A percentile compares a stretch with the other conserved stretches of the same genome.
These are phyloP conservation scores for Eublepharis macularius DNA, from an alignment of 2,113 vertebrate genomes.

Conservation along the genomic window DNA sequence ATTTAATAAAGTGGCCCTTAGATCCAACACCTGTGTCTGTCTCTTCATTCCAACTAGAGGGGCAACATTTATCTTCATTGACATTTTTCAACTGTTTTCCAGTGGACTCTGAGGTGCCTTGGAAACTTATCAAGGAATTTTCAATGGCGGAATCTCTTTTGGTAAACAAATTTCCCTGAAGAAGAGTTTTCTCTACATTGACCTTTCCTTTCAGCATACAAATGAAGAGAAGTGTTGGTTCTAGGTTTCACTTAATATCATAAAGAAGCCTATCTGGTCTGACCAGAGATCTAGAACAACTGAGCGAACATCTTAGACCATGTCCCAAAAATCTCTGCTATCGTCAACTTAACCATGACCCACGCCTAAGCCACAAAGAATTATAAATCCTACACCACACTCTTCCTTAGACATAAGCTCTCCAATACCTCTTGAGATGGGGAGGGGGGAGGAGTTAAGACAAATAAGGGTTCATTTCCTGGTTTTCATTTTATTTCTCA, in stretches of 20 bases:
- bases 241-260: neutral
- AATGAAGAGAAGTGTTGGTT: neutral
- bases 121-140: neutral
- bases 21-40: too few species aligned
- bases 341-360: too few species aligned
- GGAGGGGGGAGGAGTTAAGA: too few species aligned
- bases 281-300: neutral
- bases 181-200: neutral
- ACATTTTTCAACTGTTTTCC: neutral
- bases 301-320: neutral
- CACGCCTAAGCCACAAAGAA: too few species aligned
- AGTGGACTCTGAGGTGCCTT: neutral
- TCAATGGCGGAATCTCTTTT: neutral
- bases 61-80: neutral
- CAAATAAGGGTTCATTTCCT: too few species aligned
- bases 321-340: neutral
- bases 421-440: too few species aligned
- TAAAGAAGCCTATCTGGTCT: neutral
- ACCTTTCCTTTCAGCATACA: neutral
- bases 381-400: too few species aligned
- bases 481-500: too few species aligned
- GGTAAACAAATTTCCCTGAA: too few species aligned
- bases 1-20: too few species aligned
- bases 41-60: too few species aligned
- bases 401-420: too few species aligned